A percentile compares a stretch with the other conserved stretches of the same genome.
Conservation (phyloP, 2,113 vertebrate species). For the Varanus salvator region DNA sequence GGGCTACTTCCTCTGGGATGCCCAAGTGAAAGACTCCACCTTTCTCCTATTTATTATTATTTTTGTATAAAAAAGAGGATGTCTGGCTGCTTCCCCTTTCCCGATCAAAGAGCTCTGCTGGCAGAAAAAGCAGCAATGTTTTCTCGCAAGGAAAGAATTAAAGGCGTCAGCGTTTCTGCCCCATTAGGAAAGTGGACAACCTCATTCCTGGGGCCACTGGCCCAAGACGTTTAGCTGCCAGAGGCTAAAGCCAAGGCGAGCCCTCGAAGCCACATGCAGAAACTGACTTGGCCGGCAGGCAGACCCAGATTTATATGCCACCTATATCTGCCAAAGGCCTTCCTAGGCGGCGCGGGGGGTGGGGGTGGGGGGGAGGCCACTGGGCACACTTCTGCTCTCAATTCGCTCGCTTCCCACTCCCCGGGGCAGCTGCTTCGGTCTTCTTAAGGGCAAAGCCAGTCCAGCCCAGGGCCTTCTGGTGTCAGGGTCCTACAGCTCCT, state of each 20-base stretch:
- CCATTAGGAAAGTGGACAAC: not conserved
- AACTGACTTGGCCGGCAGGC: no score
- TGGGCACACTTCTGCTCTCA: no score
- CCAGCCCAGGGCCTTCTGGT: not conserved
- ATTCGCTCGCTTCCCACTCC: no score
- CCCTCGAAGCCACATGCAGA: no score
- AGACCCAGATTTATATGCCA: no score
- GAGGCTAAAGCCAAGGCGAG: no score
- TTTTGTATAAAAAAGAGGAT: not conserved
- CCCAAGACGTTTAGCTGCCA: no score
- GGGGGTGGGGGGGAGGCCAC: no score
- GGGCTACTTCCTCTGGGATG: not conserved
- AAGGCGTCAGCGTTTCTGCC: not conserved
- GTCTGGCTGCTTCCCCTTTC: not conserved
- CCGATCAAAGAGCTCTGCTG: not conserved
- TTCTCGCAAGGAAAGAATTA: not conserved
- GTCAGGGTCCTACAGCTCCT: not conserved
- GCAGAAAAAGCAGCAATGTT: not conserved
- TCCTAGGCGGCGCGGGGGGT: no score
- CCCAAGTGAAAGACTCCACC: not conserved
- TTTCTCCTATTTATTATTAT: not conserved
- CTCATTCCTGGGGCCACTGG: no score
- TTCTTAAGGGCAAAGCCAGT: not conserved
- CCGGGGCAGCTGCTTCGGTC: not conserved
- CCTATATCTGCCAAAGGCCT: no score